These are phyloP conservation scores for Artibeus lituratus DNA, from an alignment of 2,797 vertebrate genomes.

Conservation along the genomic window DNA sequence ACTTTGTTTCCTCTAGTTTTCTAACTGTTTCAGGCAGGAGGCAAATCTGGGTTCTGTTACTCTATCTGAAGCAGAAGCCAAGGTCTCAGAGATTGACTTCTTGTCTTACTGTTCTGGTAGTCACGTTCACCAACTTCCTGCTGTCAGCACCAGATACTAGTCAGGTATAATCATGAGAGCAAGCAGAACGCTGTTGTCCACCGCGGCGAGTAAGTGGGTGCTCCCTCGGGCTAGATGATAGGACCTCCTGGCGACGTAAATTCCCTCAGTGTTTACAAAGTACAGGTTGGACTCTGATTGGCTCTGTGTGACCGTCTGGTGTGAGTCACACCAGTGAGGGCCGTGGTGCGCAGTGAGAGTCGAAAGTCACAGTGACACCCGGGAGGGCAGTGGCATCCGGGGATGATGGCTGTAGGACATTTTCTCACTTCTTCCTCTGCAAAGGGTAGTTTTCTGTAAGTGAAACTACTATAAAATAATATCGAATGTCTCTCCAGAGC, in stretches of 20 bases:
- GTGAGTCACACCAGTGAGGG: neutral
- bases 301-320: too few species aligned
- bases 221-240: fast-evolving
- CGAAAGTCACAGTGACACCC: neutral
- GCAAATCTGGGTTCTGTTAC: too few species aligned
- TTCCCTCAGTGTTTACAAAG: too few species aligned
- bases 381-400: fast-evolving
- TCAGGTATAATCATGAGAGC: neutral
- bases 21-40: neutral
- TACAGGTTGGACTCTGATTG: neutral
- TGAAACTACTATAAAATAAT: fast-evolving
- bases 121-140: fast-evolving
- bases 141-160: fast-evolving
- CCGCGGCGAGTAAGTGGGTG: fast-evolving
- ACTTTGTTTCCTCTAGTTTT: neutral
- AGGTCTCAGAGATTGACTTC: neutral
- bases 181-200: fast-evolving
- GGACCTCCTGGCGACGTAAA: neutral
- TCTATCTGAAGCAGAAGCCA: neutral
- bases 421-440: too few species aligned
- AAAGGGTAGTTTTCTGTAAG: too few species aligned
- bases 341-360: neutral
- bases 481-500: neutral
- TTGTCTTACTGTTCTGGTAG: fast-evolving
- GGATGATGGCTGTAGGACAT: fast-evolving